phyloP scores from a whole-genome alignment of 2,113 vertebrate genomes.

The Natator depressus region DNA sequence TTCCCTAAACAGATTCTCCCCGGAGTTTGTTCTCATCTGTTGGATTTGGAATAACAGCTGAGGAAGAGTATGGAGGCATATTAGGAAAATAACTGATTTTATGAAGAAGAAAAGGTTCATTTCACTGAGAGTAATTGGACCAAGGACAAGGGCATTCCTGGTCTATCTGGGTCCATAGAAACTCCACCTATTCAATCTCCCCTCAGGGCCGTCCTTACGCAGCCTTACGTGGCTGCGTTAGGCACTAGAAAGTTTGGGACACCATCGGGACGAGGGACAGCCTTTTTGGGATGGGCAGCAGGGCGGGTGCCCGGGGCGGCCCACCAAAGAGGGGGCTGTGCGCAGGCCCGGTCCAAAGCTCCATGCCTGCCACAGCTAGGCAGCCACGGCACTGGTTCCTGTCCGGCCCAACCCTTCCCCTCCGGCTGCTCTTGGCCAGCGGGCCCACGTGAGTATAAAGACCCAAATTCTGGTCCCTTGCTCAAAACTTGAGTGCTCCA shows the following conservation, averaged over 20 bases:
- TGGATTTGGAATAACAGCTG: rapidly evolving
- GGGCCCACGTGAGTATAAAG: background rate
- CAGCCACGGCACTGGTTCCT: too few relatives aligned
- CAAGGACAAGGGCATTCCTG: background rate
- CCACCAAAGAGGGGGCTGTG: too few relatives aligned
- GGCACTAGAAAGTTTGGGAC: too few relatives aligned
- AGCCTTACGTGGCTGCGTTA: too few relatives aligned
- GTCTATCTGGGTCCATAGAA: background rate
- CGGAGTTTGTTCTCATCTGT: rapidly evolving
- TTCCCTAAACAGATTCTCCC: background rate
- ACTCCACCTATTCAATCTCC: background rate
- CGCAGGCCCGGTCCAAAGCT: too few relatives aligned
- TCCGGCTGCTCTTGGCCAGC: too few relatives aligned
- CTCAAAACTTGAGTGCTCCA: background rate
- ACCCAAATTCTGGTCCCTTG: background rate
- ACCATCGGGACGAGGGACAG: too few relatives aligned
- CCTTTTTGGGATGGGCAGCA: too few relatives aligned
- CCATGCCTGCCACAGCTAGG: rapidly evolving
- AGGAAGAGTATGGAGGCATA: rapidly evolving
- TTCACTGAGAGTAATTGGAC: rapidly evolving
- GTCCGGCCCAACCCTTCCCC: too few relatives aligned
- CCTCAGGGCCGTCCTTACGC: too few relatives aligned
- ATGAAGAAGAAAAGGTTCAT: rapidly evolving
- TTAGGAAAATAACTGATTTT: rapidly evolving
- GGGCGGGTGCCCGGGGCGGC: too few relatives aligned